Evolutionary conservation across 1,140 invertebrate genomes (phyloP).

Genomic region (Drosophila subpulchrella): DNA sequence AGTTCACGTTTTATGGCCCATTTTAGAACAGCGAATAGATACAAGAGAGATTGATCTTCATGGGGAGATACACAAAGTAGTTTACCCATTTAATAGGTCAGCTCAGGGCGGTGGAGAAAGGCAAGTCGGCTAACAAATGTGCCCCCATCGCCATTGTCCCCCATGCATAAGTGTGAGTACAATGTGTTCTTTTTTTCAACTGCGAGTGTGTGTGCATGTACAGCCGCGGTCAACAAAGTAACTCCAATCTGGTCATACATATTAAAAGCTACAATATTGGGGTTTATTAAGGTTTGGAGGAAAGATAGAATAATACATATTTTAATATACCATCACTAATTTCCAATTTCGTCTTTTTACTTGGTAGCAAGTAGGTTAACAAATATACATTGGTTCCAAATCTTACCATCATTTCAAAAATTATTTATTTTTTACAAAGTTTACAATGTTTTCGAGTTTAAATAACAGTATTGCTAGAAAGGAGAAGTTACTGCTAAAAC

Average conservation of each 20-base stretch:
- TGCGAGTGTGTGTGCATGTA: constrained; percentile 25
- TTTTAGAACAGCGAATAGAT: constrained; percentile 48
- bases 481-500: too few species aligned
- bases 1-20: constrained; percentile 50
- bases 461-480: too few species aligned
- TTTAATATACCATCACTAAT: too few species aligned
- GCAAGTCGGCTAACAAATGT: constrained; percentile 38
- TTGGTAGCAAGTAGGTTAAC: too few species aligned
- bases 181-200: constrained; percentile 15
- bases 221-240: background rate
- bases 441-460: too few species aligned
- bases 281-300: too few species aligned
- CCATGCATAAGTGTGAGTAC: constrained; percentile 35
- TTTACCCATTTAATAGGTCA: constrained; percentile 52
- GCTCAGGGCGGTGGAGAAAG: constrained; percentile 41
- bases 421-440: too few species aligned
- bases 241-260: background rate
- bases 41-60: constrained; percentile 39
- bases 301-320: too few species aligned
- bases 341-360: too few species aligned
- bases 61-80: constrained; percentile 50
- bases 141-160: constrained; percentile 47
- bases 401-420: too few species aligned
- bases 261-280: too few species aligned
- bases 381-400: too few species aligned